Evolutionary conservation across 2,888 invertebrate species (phyloP).

Genomic region (Drosophila parthenogenetica): DNA sequence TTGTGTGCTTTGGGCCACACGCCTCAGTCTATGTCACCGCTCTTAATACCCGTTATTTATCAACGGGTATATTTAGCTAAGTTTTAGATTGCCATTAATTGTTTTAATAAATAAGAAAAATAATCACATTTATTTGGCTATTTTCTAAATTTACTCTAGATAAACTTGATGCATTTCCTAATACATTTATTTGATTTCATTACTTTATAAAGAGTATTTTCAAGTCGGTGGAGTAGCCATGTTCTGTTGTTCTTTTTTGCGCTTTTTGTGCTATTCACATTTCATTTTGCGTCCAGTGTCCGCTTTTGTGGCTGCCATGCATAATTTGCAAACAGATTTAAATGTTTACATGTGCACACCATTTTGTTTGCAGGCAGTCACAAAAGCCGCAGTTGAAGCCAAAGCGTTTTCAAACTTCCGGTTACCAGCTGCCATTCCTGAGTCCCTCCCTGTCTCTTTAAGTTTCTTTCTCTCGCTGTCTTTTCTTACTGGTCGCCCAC

Average conservation of each 20-base stretch:
- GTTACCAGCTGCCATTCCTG: no score
- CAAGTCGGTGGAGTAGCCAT: not conserved
- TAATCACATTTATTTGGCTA: no score
- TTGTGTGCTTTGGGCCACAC: constrained; percentile 19
- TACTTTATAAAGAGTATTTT: not conserved
- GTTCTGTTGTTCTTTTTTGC: constrained; percentile 6
- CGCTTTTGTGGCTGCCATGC: constrained; percentile 53
- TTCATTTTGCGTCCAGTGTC: constrained; percentile 11
- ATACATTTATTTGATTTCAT: no score
- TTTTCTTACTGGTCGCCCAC: no score
- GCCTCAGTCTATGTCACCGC: not conserved
- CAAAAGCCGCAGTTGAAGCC: constrained; percentile 37
- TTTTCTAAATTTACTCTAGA: no score
- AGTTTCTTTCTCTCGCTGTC: no score
- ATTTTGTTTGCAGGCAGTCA: constrained; percentile 52
- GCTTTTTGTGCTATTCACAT: constrained; percentile 15
- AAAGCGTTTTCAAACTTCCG: constrained; percentile 17
- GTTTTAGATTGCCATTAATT: no score
- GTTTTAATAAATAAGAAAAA: no score
- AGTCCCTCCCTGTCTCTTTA: no score
- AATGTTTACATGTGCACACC: constrained; percentile 71
- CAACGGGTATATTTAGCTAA: not conserved
- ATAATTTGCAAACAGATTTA: constrained; percentile 75
- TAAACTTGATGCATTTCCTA: no score
- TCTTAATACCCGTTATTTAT: not conserved